These are phyloP conservation scores for Porites lutea DNA, from an alignment of 64 coral and sea anemone genomes.

Conservation along the genomic window DNA sequence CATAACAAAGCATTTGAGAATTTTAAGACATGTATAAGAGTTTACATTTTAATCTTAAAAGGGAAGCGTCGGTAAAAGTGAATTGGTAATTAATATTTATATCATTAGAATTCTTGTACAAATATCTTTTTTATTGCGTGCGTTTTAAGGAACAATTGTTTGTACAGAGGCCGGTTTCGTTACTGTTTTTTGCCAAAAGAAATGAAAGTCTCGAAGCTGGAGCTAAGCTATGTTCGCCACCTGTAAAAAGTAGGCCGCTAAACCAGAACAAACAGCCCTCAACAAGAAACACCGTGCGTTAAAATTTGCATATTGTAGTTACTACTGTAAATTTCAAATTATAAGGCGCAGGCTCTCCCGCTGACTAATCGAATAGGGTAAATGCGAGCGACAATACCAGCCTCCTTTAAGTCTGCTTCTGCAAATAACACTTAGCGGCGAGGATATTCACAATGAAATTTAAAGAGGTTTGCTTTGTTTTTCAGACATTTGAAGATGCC, in stretches of 20 bases:
- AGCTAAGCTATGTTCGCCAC: not conserved
- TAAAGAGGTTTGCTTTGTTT: no score
- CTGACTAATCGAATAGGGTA: not conserved
- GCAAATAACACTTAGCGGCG: not conserved
- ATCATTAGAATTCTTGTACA: not conserved
- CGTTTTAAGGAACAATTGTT: not conserved
- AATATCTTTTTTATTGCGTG: not conserved
- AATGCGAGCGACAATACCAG: not conserved
- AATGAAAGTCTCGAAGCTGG: not conserved
- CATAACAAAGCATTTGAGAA: no score
- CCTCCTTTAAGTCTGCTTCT: not conserved
- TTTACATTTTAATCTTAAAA: no score
- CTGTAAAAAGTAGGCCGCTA: conserved; percentile 6
- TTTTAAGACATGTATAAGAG: no score
- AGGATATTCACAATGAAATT: not conserved
- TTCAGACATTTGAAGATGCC: not conserved
- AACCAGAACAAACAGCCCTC: not conserved
- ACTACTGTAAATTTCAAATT: not conserved
- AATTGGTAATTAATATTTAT: no score
- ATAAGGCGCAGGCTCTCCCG: not conserved
- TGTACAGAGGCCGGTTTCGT: not conserved
- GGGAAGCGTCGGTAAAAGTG: no score
- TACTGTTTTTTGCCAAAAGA: not conserved
- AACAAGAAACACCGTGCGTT: not conserved
- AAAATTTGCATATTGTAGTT: conserved; percentile 32